phyloP scores from a whole-genome alignment of 2,113 vertebrate genomes.

The Stomatorhinus ivindoensis region DNA sequence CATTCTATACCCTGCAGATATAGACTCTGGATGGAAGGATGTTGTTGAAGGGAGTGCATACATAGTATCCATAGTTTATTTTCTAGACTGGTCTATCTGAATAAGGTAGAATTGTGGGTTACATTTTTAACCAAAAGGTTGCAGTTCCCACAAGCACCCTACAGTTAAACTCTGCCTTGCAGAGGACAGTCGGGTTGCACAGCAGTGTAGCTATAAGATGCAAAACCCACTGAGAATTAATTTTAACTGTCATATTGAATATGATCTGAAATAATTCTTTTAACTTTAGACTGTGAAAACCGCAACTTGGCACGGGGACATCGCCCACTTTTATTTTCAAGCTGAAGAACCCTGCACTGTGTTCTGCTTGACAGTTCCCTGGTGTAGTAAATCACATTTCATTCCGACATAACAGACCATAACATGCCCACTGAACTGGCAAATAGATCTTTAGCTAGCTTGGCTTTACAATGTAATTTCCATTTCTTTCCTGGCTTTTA shows the following conservation, averaged over 20 bases:
- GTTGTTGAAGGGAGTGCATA: background rate
- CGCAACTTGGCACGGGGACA: background rate
- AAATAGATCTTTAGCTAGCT: background rate
- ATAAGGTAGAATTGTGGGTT: background rate
- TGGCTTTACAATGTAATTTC: conserved; percentile 5
- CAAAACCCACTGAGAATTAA: background rate
- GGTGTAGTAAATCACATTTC: background rate
- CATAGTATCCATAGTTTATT: background rate
- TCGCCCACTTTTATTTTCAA: background rate
- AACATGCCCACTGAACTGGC: background rate
- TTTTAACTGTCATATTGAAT: background rate
- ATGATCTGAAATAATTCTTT: background rate
- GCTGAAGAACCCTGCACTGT: background rate
- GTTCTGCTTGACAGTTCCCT: background rate
- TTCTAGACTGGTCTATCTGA: background rate
- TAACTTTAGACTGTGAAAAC: background rate
- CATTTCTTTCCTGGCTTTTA: background rate
- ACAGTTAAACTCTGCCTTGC: background rate
- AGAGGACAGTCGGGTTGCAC: background rate
- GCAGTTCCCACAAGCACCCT: background rate
- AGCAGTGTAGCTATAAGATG: background rate
- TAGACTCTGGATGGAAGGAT: background rate
- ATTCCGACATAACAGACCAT: background rate
- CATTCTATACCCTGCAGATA: background rate
- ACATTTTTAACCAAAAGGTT: background rate